Conservation (phyloP, 2,797 vertebrate genomes). For the Mus spretus region DNA sequence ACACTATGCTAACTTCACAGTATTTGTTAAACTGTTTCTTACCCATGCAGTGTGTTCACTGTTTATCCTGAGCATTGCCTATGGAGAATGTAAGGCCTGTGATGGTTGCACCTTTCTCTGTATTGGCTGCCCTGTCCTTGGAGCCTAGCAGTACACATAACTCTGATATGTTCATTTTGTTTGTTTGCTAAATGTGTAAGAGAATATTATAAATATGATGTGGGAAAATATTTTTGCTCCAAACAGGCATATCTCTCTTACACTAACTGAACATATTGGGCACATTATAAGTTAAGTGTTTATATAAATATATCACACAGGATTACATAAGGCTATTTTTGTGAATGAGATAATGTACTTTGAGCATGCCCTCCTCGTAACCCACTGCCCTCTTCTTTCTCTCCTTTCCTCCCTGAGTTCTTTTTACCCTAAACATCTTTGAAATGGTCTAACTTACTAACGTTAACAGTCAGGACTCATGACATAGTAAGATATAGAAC, state of each 20-base stretch:
- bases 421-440: not conserved
- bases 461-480: slow-evolving; percentile 38
- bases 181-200: not conserved
- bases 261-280: not conserved
- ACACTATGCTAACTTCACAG: not conserved
- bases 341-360: not conserved
- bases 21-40: not conserved
- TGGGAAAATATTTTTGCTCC: slow-evolving; percentile 4
- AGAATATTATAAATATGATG: slow-evolving; percentile 43
- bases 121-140: not conserved
- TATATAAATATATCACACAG: not conserved
- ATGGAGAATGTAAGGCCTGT: not conserved
- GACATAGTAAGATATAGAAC: not conserved
- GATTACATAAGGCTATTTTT: not conserved
- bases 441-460: slow-evolving; percentile 23
- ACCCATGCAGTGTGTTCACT: not conserved
- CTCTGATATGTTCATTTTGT: not conserved
- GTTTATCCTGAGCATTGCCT: not conserved
- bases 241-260: not conserved
- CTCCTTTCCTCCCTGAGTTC: not conserved
- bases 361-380: not conserved
- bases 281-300: not conserved
- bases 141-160: not conserved
- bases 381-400: not conserved
- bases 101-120: not conserved